Percentiles rank a stretch among this genome's conserved stretches.
Evolutionary conservation across 2,888 invertebrate species (phyloP).

Genomic region (Thysanoteuthis rhombus): DNA sequence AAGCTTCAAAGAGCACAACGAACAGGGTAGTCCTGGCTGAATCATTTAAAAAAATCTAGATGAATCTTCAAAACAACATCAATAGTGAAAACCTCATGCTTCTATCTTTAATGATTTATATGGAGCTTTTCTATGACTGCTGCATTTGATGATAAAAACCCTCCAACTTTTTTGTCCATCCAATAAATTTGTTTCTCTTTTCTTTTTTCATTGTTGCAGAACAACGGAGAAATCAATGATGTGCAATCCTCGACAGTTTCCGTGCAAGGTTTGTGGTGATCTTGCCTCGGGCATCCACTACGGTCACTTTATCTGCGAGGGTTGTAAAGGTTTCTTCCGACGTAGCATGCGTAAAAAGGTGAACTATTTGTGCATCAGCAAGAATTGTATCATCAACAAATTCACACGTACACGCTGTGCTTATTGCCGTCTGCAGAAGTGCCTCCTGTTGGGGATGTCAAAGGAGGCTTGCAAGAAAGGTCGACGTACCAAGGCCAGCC

Average conservation of each 20-base stretch:
- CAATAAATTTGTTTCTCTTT: neutral
- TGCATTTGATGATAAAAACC: no score
- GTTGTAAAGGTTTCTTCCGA: constrained; percentile 13
- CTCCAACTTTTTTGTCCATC: no score
- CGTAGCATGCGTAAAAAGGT: constrained; percentile 17
- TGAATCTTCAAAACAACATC: no score
- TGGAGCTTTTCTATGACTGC: no score
- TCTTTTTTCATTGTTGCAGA: neutral
- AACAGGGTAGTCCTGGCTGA: no score
- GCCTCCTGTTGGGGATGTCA: neutral
- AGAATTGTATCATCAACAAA: constrained; percentile 23
- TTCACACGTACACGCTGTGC: constrained; percentile 15
- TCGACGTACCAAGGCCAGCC: neutral
- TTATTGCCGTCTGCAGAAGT: constrained; percentile 13
- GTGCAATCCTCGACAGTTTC: constrained; percentile 21
- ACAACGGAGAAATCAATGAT: neutral
- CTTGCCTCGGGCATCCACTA: constrained; percentile 18
- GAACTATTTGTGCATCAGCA: constrained; percentile 16
- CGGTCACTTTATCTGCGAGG: constrained; percentile 25
- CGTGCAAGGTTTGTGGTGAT: constrained; percentile 14
- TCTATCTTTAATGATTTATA: no score
- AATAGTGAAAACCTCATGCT: no score
- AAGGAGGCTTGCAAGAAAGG: neutral
- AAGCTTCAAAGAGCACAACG: no score
- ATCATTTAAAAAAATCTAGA: no score